These are phyloP conservation scores for Grammomys surdaster DNA, from an alignment of 2,113 vertebrate genomes.

Conservation along the genomic window DNA sequence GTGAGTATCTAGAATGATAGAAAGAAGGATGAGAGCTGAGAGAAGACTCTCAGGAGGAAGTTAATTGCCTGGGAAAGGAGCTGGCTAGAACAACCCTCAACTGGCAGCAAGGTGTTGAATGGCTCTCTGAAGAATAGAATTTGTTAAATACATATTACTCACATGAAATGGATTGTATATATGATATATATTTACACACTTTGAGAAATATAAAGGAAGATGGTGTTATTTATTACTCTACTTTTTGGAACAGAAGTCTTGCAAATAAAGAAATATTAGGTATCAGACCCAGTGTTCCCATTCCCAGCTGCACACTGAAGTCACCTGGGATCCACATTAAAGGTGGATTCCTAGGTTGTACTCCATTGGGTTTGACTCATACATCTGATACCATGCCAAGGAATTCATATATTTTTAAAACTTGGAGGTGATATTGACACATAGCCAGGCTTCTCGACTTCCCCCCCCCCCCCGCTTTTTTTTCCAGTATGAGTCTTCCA, in stretches of 20 bases:
- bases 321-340: not conserved
- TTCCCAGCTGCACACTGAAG: not conserved
- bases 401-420: conserved; percentile 8
- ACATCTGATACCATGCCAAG: not conserved
- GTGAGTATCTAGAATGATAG: not conserved
- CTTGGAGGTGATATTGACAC: too few relatives aligned
- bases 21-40: too few relatives aligned
- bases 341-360: not conserved
- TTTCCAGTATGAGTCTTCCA: not conserved
- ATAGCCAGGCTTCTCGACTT: not conserved
- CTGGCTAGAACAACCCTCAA: not conserved
- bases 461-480: not conserved
- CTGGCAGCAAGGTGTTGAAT: not conserved
- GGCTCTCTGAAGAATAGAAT: not conserved
- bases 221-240: not conserved
- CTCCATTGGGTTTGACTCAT: too few relatives aligned
- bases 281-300: not conserved
- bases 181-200: not conserved
- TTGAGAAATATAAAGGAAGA: conserved; percentile 37
- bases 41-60: rapidly evolving
- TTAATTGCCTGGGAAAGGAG: not conserved
- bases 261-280: not conserved
- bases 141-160: conserved; percentile 2
- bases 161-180: not conserved
- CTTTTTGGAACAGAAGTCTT: not conserved